phyloP scores from a whole-genome alignment of 2,888 invertebrate species.

The Incurvaria masculella region DNA sequence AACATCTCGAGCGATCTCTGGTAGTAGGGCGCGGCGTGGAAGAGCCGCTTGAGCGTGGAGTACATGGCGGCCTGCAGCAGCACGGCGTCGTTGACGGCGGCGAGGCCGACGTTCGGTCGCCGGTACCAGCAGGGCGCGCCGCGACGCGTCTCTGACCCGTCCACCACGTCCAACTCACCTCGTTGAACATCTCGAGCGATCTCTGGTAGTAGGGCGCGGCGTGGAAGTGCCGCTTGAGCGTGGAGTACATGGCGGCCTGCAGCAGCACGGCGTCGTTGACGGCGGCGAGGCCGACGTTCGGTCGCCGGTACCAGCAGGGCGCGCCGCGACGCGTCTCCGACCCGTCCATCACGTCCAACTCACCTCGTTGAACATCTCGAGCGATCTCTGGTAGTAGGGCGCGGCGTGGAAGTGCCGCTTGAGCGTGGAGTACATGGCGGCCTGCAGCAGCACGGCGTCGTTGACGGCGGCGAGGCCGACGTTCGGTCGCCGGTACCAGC shows the following conservation, averaged over 20 bases:
- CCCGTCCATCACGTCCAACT: too few relatives aligned
- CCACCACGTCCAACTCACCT: constrained; percentile 56
- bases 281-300: constrained; percentile 69
- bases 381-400: constrained; percentile 70
- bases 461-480: constrained; percentile 78
- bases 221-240: constrained; percentile 77
- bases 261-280: constrained; percentile 85
- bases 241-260: constrained; percentile 71
- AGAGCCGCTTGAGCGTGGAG: constrained; percentile 74
- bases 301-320: constrained; percentile 85
- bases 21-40: constrained; percentile 73
- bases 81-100: constrained; percentile 83
- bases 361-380: constrained; percentile 85
- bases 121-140: constrained; percentile 92
- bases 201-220: constrained; percentile 73
- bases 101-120: constrained; percentile 65
- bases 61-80: constrained; percentile 78
- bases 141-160: constrained; percentile 75
- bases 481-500: constrained; percentile 82
- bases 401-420: constrained; percentile 72
- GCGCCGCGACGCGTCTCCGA: constrained; percentile 79
- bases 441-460: constrained; percentile 79
- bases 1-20: constrained; percentile 76
- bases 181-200: constrained; percentile 79
- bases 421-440: constrained; percentile 74